Evolutionary conservation across 2,888 invertebrate species (phyloP), one percentile per base, ranked within the genome.

Genomic region (Ormyrus rosae): DNA sequence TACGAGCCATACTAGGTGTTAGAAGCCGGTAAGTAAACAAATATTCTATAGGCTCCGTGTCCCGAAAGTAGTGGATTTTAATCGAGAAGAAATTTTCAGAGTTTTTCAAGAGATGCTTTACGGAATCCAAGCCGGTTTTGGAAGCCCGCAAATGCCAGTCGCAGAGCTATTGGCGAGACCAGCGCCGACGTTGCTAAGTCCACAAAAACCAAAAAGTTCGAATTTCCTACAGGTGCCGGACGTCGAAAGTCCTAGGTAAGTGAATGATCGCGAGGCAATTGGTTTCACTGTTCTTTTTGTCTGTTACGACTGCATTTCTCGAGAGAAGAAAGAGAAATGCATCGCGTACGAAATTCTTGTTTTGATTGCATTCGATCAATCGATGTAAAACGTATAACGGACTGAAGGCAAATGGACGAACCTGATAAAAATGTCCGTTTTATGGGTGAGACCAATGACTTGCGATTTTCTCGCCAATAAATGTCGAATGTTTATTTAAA

Each of bases 21-120:
- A 92, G 97, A 85, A 97, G 97, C 93, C 94, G 96, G 96, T 96
- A 86, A 51, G 5, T 63, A 10, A 34, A 46, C 5, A 7, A 11
- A 63, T 5, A 63, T 10, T 63, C 0, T 11, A 10, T 46, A 10
- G 63, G 6, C 46, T 58, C n/a, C 58, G 10, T 58, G 3, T n/a
- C 1, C 13, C 11, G 9, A 11, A 11, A 6, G 5, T n/a, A 10
- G 6, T 58, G 4, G 11, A 9, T 9, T 46, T 50, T 51, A 0
- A 58, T 67, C 8, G 9, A n/a, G 46, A 65, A 5, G 1, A 48
- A 72, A 48, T 74, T 73, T 55, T 0, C 91, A 95, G 96, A 85
- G 96, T 96, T n/a, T 96, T 95, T 90, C 96, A 98, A 93, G 97
- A 98, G 92, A 97, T 98, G 97, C 91, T 98, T 70, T 98, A 98